These are phyloP conservation scores for Macrotus californicus DNA, from an alignment of 2,113 vertebrate species.

Conservation along the genomic window DNA sequence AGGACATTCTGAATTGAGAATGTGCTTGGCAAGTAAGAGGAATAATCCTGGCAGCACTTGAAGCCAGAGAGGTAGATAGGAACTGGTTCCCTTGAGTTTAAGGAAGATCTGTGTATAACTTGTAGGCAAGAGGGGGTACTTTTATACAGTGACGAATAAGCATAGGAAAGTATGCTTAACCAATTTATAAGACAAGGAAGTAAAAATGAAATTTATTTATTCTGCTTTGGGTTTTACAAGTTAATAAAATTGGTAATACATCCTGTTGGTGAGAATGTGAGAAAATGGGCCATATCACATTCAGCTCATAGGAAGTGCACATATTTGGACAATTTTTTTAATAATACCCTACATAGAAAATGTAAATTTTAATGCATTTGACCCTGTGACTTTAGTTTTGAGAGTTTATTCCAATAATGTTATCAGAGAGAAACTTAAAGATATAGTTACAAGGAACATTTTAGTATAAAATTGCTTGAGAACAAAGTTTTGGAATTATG, in stretches of 20 bases:
- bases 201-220: not conserved
- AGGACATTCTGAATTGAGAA: not conserved
- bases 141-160: not conserved
- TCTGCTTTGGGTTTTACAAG: not conserved
- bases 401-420: not conserved
- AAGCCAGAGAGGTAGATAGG: not conserved
- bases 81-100: not conserved
- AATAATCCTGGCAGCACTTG: not conserved
- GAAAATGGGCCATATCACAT: not conserved
- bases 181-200: not conserved
- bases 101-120: rapidly evolving
- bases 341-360: not conserved
- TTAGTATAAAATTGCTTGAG: not conserved
- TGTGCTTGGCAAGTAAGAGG: not conserved
- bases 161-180: not conserved
- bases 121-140: not conserved
- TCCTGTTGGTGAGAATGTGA: not conserved
- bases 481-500: not conserved
- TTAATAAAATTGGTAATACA: not conserved
- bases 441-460: not conserved
- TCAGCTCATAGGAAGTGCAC: not conserved
- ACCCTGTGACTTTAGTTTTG: not conserved
- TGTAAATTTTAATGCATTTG: not conserved
- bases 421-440: not conserved
- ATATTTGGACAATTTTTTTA: not conserved